Evolutionary conservation across 2,888 invertebrate genomes (phyloP), one percentile per base, ranked within the genome.

Genomic region (Eueremaeus valkanovi): DNA sequence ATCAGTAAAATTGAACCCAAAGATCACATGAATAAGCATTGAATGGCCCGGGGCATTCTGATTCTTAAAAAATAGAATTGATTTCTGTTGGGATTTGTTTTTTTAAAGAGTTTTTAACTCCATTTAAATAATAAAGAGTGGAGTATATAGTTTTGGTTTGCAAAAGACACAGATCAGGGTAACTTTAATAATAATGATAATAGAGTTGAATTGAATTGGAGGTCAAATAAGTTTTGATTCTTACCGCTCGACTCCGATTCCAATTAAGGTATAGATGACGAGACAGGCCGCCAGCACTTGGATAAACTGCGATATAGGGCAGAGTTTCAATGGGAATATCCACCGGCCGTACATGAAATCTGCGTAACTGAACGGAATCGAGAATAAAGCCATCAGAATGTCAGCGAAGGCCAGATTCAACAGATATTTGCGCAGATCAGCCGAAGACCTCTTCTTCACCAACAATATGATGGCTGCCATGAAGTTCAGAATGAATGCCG

Each of bases 311-410:
- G 24, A 8, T 2, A 72, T 45, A 3, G 75, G 75, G 27, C 75
- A 75, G 11, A 75, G 8, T 31, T 70, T 42, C 3, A 29, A 0
- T 11, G 49, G 70, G 33, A 36, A 49, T 21, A 51, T 72, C 75
- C 75, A 75, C 2, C 27, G 40, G 45, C 75, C 75, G 24, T 75
- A 75, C 49, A 75, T 70, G 9, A 75, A 70, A 6, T 70, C 75
- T 1, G 75, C 27, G 45, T 75, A 75, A 6, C 33, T 13, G 24
- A 75, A 75, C 0, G 75, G 75, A 11, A 68, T 75, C 2, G 51
- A 68, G 31, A 75, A 49, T 3, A 70, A 16, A 21, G 74, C 68
- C 18, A 49, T 75, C 3, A 75, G 36, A 21, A 75, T 75, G 45
- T 75, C 75, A 40, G 66, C 68, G 24, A 75, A n/a, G 29, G 68